phyloP scores from a whole-genome alignment of 2,797 vertebrate species.

The Sitta carolinensis region DNA sequence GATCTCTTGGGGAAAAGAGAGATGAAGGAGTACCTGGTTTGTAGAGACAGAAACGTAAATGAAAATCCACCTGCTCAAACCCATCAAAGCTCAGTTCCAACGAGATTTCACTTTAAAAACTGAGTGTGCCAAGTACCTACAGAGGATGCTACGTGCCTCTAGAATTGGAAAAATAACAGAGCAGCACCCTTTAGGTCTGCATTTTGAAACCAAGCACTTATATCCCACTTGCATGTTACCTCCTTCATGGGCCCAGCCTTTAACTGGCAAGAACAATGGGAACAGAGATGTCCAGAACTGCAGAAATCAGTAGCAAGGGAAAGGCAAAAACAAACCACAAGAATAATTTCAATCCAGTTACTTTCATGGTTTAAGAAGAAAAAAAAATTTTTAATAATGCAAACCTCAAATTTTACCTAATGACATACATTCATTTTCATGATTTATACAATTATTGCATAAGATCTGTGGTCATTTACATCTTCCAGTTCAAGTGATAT shows the following conservation, averaged over 20 bases:
- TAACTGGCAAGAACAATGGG: background rate
- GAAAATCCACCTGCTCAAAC: background rate
- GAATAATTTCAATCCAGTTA: background rate
- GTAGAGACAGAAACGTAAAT: background rate
- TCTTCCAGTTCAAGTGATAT: background rate
- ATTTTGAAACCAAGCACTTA: background rate
- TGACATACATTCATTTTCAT: background rate
- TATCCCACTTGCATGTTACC: background rate
- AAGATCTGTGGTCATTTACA: background rate
- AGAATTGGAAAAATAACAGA: background rate
- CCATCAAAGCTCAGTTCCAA: background rate
- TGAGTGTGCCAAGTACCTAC: background rate
- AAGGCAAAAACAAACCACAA: background rate
- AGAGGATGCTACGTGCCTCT: background rate
- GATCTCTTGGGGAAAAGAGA: background rate
- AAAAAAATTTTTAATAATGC: slow-evolving; percentile 2
- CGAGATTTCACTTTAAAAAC: background rate
- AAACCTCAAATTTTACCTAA: background rate
- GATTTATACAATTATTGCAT: slow-evolving; percentile 20
- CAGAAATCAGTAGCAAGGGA: background rate
- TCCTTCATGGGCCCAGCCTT: background rate
- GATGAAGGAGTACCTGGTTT: background rate
- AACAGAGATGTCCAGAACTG: background rate
- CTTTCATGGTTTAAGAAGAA: background rate
- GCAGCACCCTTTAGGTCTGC: background rate